These are phyloP conservation scores for Drosophila barbarae DNA, from an alignment of 2,888 invertebrate genomes.

Conservation along the genomic window DNA sequence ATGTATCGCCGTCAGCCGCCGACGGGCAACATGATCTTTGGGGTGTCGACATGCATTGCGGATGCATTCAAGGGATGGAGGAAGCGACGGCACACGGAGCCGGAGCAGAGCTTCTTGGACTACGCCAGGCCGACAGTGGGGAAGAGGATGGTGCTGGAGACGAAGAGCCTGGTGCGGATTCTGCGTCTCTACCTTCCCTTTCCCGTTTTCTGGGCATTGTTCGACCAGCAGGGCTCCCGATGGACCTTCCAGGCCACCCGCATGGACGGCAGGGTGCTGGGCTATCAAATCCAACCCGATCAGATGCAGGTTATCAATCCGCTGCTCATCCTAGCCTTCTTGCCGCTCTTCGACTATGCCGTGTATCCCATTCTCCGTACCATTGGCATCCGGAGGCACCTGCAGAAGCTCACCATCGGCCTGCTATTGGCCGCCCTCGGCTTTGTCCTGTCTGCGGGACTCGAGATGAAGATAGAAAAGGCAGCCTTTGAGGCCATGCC, in stretches of 20 bases:
- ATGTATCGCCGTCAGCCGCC: slow-evolving; percentile 89
- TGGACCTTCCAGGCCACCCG: slow-evolving; percentile 96
- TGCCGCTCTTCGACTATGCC: slow-evolving; percentile 89
- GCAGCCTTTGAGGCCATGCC: slow-evolving; percentile 83
- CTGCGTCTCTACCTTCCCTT: slow-evolving; percentile 92
- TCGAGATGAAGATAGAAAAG: slow-evolving; percentile 87
- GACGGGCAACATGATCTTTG: slow-evolving; percentile 89
- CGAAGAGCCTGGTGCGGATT: slow-evolving; percentile 88
- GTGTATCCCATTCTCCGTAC: slow-evolving; percentile 75
- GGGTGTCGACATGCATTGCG: slow-evolving; percentile 87
- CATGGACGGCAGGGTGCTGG: slow-evolving; percentile 86
- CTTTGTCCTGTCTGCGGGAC: slow-evolving; percentile 90
- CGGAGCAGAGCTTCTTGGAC: slow-evolving; percentile 92
- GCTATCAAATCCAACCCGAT: slow-evolving; percentile 89
- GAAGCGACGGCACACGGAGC: slow-evolving; percentile 80
- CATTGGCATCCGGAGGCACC: slow-evolving; percentile 73
- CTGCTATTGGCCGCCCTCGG: slow-evolving; percentile 90
- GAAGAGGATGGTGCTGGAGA: slow-evolving; percentile 86
- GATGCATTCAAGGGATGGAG: slow-evolving; percentile 79
- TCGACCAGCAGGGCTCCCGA: slow-evolving; percentile 95
- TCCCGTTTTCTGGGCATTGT: slow-evolving; percentile 98
- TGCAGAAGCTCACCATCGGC: slow-evolving; percentile 84
- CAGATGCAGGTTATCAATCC: slow-evolving; percentile 98
- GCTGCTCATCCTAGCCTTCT: slow-evolving; percentile 90
- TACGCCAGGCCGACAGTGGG: slow-evolving; percentile 91